A percentile compares a stretch with the other conserved stretches of the same genome.
These are phyloP conservation scores for Drosophila monieri DNA, from an alignment of 2,888 invertebrate genomes.

Conservation along the genomic window DNA sequence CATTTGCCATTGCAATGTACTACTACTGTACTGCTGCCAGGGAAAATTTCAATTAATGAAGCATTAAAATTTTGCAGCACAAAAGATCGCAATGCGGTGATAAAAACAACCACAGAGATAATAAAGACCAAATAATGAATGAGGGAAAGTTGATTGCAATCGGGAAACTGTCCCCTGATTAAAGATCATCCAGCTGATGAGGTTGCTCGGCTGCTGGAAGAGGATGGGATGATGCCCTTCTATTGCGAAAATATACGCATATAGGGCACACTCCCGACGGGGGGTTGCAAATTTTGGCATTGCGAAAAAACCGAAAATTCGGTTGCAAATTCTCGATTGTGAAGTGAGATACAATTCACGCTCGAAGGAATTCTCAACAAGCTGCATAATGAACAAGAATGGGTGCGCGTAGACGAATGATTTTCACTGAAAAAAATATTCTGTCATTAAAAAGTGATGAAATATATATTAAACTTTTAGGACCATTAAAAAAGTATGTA, in stretches of 20 bases:
- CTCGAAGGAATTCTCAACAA: constrained; percentile 54
- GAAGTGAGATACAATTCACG: constrained; percentile 67
- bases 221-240: constrained; percentile 18
- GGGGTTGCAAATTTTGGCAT: constrained; percentile 52
- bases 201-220: neutral
- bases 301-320: constrained; percentile 35
- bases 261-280: constrained; percentile 38
- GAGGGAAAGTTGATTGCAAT: constrained; percentile 64
- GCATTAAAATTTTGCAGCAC: constrained; percentile 56
- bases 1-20: constrained; percentile 38
- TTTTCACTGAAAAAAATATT: constrained; percentile 13
- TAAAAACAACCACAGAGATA: constrained; percentile 59
- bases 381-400: constrained; percentile 70
- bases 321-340: constrained; percentile 52
- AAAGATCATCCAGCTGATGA: constrained; percentile 43
- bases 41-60: constrained; percentile 63
- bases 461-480: no score
- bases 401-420: constrained; percentile 45
- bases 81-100: constrained; percentile 47
- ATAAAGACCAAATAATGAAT: constrained; percentile 36
- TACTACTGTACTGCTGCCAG: constrained; percentile 24
- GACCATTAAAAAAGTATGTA: no score
- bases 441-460: neutral
- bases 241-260: constrained; percentile 23
- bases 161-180: constrained; percentile 57